Conservation (phyloP, 92 coral and sea anemone species). For the Porites cylindrica region DNA sequence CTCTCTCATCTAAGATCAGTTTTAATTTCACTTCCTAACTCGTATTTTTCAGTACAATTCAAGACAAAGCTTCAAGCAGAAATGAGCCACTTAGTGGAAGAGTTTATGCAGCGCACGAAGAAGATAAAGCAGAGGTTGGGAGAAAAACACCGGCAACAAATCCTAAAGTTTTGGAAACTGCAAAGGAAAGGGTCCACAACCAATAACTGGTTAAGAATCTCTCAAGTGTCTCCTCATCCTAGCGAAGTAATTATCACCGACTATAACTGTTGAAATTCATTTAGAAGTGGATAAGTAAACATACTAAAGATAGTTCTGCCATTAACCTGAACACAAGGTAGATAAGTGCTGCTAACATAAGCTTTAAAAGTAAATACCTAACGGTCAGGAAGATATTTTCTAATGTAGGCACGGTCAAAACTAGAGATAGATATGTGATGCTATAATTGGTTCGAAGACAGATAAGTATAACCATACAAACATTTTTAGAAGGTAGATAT, state of each 20-base stretch:
- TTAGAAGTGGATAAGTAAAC: too few relatives aligned
- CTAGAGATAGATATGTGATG: not conserved
- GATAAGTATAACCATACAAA: not conserved
- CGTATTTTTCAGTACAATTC: slow-evolving; percentile 8
- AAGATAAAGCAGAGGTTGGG: slow-evolving; percentile 1
- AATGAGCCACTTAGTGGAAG: slow-evolving; percentile 43
- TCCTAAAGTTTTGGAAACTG: slow-evolving; percentile 12
- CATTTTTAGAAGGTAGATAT: not conserved
- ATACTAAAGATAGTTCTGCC: not conserved
- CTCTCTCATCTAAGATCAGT: too few relatives aligned
- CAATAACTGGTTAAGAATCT: slow-evolving; percentile 21
- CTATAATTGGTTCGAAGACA: not conserved
- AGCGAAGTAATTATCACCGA: slow-evolving; percentile 10
- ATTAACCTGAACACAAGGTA: not conserved
- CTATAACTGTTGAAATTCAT: not conserved
- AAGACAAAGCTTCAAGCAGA: slow-evolving; percentile 16
- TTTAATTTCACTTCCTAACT: too few relatives aligned
- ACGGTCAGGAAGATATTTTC: not conserved
- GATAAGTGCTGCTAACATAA: not conserved
- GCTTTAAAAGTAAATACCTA: not conserved
- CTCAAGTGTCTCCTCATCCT: slow-evolving; percentile 21
- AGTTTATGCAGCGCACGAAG: slow-evolving; percentile 30
- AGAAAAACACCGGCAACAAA: slow-evolving; percentile 44
- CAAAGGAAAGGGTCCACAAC: slow-evolving; percentile 5
- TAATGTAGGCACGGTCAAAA: not conserved